A percentile compares a stretch with the other conserved stretches of the same genome.
Evolutionary conservation across 2,113 vertebrate genomes (phyloP).

Genomic region (Anser cygnoides): DNA sequence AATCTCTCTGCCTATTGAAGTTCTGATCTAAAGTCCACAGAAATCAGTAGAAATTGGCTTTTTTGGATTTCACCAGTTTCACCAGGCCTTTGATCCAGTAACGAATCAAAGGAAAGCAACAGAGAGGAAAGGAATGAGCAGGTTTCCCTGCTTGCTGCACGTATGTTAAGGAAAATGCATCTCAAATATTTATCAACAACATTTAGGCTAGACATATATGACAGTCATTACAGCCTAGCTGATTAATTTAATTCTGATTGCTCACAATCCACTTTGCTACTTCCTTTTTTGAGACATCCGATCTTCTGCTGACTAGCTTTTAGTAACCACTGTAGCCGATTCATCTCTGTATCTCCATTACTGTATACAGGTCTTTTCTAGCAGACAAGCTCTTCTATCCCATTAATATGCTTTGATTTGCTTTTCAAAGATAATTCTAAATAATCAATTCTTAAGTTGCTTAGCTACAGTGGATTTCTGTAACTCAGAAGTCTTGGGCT

Average conservation of each 20-base stretch:
- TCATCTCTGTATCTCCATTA: constrained; percentile 32
- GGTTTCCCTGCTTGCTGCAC: background rate
- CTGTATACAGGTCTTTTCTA: background rate
- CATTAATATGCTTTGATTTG: background rate
- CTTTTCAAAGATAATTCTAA: background rate
- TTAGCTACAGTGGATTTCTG: background rate
- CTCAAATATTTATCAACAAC: background rate
- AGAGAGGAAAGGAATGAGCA: background rate
- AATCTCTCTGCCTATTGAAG: background rate
- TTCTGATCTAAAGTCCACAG: background rate
- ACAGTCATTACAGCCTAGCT: background rate
- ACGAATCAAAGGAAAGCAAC: background rate
- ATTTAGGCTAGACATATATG: background rate
- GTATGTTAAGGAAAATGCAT: background rate
- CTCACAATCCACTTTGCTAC: background rate
- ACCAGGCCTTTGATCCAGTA: background rate
- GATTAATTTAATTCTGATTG: background rate
- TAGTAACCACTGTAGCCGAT: background rate
- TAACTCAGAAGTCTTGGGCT: background rate
- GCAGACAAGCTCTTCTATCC: background rate
- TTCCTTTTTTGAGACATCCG: constrained; percentile 9
- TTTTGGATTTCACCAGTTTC: background rate
- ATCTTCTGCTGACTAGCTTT: constrained; percentile 17
- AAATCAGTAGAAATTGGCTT: background rate
- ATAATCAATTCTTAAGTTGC: background rate